Evolutionary conservation across 2,888 invertebrate genomes (phyloP).

Genomic region (Conus canariensis): DNA sequence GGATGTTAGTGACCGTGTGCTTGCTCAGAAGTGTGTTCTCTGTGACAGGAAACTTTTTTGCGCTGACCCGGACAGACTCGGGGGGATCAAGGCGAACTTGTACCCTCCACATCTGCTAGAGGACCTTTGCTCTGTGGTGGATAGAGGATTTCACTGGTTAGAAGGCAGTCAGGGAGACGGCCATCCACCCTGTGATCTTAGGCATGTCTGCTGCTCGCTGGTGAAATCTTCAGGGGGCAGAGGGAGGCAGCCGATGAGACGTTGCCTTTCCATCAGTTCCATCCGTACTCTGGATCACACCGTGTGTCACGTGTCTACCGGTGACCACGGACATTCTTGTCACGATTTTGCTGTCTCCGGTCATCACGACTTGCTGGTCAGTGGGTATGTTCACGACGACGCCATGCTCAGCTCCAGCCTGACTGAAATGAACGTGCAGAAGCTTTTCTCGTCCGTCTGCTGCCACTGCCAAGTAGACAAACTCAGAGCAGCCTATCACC

Average conservation of each 20-base stretch:
- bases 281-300: background rate
- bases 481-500: background rate
- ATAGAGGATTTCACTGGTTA: background rate
- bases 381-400: background rate
- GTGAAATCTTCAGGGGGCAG: background rate
- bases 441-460: background rate
- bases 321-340: background rate
- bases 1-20: background rate
- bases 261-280: background rate
- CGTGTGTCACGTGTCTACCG: background rate
- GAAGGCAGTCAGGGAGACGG: background rate
- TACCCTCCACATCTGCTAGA: background rate
- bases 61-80: background rate
- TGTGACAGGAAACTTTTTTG: background rate
- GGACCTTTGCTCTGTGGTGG: too few relatives aligned
- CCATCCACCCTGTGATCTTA: background rate
- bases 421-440: background rate
- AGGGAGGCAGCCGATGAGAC: background rate
- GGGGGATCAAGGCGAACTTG: background rate
- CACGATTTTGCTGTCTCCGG: background rate
- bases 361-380: background rate
- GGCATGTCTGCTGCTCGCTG: background rate
- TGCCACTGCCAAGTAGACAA: background rate
- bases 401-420: background rate
- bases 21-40: background rate